These are phyloP conservation scores for Leptinotarsa texana DNA, from an alignment of 1,140 invertebrate species.

Conservation along the genomic window DNA sequence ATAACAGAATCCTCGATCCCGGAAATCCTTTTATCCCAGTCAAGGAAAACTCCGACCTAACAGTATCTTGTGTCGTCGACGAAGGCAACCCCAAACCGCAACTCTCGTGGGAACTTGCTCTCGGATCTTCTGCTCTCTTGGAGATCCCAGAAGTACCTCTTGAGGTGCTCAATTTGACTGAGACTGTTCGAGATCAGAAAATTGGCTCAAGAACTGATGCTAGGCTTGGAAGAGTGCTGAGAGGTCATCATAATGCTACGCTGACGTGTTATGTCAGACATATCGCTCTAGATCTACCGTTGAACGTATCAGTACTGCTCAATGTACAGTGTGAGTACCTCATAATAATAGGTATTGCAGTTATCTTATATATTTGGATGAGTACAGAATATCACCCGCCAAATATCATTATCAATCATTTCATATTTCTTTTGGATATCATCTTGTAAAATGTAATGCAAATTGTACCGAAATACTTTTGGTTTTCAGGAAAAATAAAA, in stretches of 20 bases:
- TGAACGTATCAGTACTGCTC: slow-evolving; percentile 73
- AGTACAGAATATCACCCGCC: no score
- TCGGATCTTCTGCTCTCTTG: slow-evolving; percentile 60
- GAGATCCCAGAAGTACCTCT: slow-evolving; percentile 60
- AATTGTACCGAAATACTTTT: no score
- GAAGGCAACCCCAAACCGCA: slow-evolving; percentile 79
- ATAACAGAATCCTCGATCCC: slow-evolving; percentile 76
- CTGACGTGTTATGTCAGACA: slow-evolving; percentile 75
- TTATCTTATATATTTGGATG: no score
- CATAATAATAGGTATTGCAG: no score
- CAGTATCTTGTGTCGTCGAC: slow-evolving; percentile 80
- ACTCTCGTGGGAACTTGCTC: slow-evolving; percentile 71
- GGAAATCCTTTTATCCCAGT: slow-evolving; percentile 83
- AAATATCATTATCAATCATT: no score
- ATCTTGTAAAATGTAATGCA: no score
- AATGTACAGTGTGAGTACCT: slow-evolving; percentile 79
- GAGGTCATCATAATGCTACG: slow-evolving; percentile 75
- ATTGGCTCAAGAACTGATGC: slow-evolving; percentile 66
- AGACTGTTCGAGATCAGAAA: slow-evolving; percentile 54
- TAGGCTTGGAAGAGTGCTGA: slow-evolving; percentile 66
- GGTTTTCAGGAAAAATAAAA: no score
- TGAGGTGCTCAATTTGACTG: slow-evolving; percentile 53
- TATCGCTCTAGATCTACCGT: slow-evolving; percentile 65
- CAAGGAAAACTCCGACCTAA: slow-evolving; percentile 77
- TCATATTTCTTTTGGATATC: no score